Percentiles rank a stretch among this genome's conserved stretches.
Conservation (phyloP, 2,113 vertebrate species). For the Chloroceryle aenea region DNA sequence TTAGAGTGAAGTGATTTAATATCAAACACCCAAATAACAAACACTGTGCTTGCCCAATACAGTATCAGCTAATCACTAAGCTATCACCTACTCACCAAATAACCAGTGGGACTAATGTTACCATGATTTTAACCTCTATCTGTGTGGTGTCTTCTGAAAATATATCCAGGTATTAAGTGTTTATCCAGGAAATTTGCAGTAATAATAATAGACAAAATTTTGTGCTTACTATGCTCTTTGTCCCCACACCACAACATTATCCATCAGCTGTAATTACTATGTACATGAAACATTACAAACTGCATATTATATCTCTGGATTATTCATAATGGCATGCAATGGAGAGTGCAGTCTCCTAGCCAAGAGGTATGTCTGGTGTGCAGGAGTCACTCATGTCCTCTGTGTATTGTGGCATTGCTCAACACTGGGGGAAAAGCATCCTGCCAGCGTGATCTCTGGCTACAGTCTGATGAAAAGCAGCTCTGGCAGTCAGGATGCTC, state of each 20-base stretch:
- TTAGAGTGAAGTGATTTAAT: not conserved
- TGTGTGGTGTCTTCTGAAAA: not conserved
- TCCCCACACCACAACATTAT: not conserved
- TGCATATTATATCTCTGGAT: not conserved
- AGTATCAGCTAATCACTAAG: not conserved
- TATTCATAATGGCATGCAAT: not conserved
- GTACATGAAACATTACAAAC: not conserved
- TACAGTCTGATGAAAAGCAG: not conserved
- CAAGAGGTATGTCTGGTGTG: not conserved
- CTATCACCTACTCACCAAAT: not conserved
- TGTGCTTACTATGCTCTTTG: not conserved
- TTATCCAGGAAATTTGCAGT: not conserved
- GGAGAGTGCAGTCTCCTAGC: not conserved
- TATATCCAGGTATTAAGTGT: not conserved
- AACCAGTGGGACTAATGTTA: not conserved
- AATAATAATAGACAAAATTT: not conserved
- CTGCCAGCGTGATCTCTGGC: fast-evolving
- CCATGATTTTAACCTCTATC: not conserved
- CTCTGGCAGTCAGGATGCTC: not conserved
- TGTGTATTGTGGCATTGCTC: not conserved
- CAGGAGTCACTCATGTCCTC: not conserved
- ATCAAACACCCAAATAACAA: not conserved
- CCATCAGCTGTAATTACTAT: not conserved
- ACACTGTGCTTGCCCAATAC: not conserved
- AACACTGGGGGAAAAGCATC: not conserved